Evolutionary conservation across 2,113 vertebrate genomes (phyloP), one percentile per base, ranked within the genome.

Genomic region (Picathartes gymnocephalus): DNA sequence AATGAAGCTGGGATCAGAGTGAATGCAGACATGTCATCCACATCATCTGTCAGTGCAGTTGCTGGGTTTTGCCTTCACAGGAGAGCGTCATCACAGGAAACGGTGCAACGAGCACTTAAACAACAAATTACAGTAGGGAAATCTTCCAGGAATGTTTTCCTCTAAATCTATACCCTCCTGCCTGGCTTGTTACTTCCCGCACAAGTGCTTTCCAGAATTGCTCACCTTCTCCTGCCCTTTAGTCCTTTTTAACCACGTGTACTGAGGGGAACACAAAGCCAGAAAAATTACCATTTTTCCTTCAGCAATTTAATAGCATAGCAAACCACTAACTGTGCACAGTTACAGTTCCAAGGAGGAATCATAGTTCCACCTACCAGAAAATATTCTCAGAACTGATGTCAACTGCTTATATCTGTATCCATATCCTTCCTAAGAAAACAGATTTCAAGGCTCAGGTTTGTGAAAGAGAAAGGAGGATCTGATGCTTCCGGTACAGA

Each of bases 311-410:
- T 53, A 70, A 50, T 86, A 91, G 86, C 89, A 66, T 42, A 69
- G 91, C 86, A 94, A 62, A 70, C 80, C 77, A 80, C 58, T 42
- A 76, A 37, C 81, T 24, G 9, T 12, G 62, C 88, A 68, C 35
- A 37, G 74, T 22, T 51, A 24, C 58, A 62, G 66, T 22, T 60
- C 58, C 54, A 50, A 48, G 64, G 64, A 91, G 72, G 87, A 91
- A 86, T 93, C 93, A 93, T 84, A 95, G 72, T 92, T 95, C 91
- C 86, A 92, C 95, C 93, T 95, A 95, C 89, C 77, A 92, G 80
- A 65, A 93, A 94, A 95, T 95, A 96, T 96, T 96, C 93, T 93
- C 91, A 94, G 96, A 83, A 70, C 83, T 96, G 83, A 77, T 94
- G 91, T 88, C 87, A 95, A 53, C 62, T 40, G 33, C 79, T 88